Evolutionary conservation across 2,888 invertebrate genomes (phyloP).

Genomic region (Rhagonycha fulva): DNA sequence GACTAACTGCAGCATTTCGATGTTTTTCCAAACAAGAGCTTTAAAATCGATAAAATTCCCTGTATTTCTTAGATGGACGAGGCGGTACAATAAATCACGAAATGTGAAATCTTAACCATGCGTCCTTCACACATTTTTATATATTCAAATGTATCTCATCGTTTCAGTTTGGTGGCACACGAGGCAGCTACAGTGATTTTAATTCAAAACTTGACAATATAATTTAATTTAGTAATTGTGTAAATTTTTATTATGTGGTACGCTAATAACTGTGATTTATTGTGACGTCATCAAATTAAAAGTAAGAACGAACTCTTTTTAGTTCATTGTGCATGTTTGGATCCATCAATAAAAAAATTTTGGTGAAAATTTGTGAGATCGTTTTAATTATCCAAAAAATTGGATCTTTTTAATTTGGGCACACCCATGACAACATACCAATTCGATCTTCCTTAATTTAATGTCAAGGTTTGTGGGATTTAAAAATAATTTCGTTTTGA

Average conservation of each 20-base stretch:
- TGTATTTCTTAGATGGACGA: not conserved
- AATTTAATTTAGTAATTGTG: not conserved
- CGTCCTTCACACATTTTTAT: not conserved
- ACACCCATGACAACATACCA: not conserved
- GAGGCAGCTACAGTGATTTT: not conserved
- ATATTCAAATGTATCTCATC: not conserved
- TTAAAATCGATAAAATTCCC: not conserved
- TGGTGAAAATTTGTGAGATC: not conserved
- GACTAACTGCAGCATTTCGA: not conserved
- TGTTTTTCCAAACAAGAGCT: not conserved
- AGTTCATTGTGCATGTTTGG: not conserved
- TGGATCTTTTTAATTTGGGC: not conserved
- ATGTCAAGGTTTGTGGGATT: slow-evolving; percentile 1
- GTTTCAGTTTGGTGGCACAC: not conserved
- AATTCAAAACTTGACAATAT: not conserved
- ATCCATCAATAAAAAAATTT: not conserved
- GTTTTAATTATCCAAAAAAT: not conserved
- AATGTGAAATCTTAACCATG: not conserved
- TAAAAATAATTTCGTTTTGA: not conserved
- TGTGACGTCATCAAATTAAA: not conserved
- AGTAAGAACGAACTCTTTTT: not conserved
- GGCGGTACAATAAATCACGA: not conserved
- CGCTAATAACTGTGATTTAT: not conserved
- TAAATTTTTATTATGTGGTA: not conserved
- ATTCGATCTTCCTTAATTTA: not conserved